A percentile compares a stretch with the other conserved stretches of the same genome.
Conservation (phyloP, 2,113 vertebrate species). For the Nothoprocta perdicaria region DNA sequence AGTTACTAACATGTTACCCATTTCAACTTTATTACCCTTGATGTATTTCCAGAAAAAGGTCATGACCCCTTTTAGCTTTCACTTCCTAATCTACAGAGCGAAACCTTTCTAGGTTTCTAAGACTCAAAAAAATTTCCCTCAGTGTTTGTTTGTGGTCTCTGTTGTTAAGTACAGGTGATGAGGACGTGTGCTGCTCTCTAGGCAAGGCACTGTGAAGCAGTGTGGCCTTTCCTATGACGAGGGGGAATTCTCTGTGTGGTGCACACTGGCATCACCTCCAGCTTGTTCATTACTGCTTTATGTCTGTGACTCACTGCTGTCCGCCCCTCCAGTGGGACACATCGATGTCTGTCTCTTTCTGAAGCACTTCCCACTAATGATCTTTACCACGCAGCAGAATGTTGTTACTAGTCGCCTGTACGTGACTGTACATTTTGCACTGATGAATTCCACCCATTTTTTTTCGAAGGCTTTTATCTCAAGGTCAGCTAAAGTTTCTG, state of each 20-base stretch:
- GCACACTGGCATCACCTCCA: background rate
- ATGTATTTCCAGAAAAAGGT: background rate
- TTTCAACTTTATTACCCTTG: background rate
- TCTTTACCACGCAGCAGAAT: background rate
- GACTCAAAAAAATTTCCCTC: background rate
- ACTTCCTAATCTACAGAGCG: background rate
- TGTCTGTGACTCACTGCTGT: background rate
- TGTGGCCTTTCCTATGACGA: background rate
- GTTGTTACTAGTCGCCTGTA: background rate
- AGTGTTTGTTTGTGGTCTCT: background rate
- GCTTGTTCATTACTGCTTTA: background rate
- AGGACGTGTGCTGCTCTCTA: background rate
- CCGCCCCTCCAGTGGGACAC: background rate
- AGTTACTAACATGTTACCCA: accelerated
- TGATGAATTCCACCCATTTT: background rate
- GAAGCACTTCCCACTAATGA: background rate
- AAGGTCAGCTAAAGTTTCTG: background rate
- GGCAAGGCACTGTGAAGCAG: background rate
- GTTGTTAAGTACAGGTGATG: background rate
- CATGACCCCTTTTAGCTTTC: background rate
- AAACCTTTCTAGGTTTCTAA: background rate
- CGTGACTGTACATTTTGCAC: background rate
- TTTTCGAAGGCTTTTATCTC: background rate
- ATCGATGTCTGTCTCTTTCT: background rate
- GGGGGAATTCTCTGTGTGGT: background rate